Percentiles rank a stretch among this genome's conserved stretches.
phyloP scores from a whole-genome alignment of 2,888 invertebrate species.

The Neoascia interrupta region DNA sequence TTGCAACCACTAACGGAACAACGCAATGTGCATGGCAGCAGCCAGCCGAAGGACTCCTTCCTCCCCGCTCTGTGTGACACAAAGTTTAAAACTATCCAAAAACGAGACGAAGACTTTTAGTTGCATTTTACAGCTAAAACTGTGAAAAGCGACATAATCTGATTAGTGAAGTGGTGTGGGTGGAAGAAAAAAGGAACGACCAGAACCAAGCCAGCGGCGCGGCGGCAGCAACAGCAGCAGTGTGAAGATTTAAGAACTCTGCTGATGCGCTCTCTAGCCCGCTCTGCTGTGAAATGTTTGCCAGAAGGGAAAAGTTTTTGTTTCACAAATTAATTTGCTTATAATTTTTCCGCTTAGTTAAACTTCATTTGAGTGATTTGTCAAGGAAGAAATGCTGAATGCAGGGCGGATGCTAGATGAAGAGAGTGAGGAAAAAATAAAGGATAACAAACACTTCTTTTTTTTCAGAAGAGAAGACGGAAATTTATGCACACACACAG shows the following conservation, averaged over 20 bases:
- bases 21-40: conserved; percentile 52
- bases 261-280: no score
- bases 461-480: no score
- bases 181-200: conserved; percentile 25
- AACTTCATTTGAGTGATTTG: conserved; percentile 79
- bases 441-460: conserved; percentile 57
- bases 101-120: conserved; percentile 69
- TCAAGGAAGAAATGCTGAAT: conserved; percentile 62
- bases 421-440: neutral
- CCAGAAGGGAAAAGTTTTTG: conserved; percentile 72
- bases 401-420: neutral
- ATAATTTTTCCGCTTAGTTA: conserved; percentile 80
- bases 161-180: conserved; percentile 64
- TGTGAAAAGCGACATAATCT: conserved; percentile 70
- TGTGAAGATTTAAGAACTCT: conserved; percentile 60
- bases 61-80: conserved; percentile 34
- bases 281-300: conserved; percentile 39
- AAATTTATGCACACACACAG: conserved; percentile 66
- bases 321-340: conserved; percentile 79
- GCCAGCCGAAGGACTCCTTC: neutral
- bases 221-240: neutral
- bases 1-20: conserved; percentile 57
- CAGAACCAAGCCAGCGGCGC: neutral
- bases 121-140: conserved; percentile 69
- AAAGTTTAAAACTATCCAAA: conserved; percentile 69